phyloP scores from a whole-genome alignment of 2,888 invertebrate species.

The Ormyrus labotus region DNA sequence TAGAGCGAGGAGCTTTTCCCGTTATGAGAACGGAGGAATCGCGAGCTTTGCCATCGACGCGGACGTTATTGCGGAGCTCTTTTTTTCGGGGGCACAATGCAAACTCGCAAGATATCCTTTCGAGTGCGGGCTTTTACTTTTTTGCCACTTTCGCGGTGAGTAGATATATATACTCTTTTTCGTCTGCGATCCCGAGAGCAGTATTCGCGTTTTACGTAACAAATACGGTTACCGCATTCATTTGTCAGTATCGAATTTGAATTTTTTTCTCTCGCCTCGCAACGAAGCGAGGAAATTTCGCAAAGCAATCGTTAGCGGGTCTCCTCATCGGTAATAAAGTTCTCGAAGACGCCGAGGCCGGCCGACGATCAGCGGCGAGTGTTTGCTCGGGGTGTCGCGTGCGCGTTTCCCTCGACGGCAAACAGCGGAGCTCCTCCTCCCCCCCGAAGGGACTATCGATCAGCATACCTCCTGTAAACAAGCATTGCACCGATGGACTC shows the following conservation, averaged over 20 bases:
- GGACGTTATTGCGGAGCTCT: slow-evolving; percentile 19
- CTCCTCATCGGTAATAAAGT: too few relatives aligned
- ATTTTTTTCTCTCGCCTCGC: background rate
- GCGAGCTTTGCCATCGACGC: slow-evolving; percentile 11
- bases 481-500: slow-evolving; percentile 71
- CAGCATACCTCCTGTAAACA: slow-evolving; percentile 75
- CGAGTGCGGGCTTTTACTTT: background rate
- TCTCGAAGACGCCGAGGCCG: slow-evolving; percentile 44
- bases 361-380: slow-evolving; percentile 46
- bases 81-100: background rate
- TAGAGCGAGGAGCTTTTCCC: background rate
- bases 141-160: too few relatives aligned
- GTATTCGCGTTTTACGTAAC: too few relatives aligned
- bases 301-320: too few relatives aligned
- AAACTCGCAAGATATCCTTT: background rate
- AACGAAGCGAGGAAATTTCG: background rate
- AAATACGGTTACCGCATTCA: too few relatives aligned
- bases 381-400: slow-evolving; percentile 73
- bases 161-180: too few relatives aligned
- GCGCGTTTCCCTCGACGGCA: slow-evolving; percentile 73
- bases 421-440: slow-evolving; percentile 63
- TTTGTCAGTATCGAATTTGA: too few relatives aligned
- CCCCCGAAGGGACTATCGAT: slow-evolving; percentile 69
- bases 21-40: slow-evolving; percentile 13
- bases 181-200: too few relatives aligned